These are phyloP conservation scores for Myocastor coypus DNA, from an alignment of 2,113 vertebrate species.

Conservation along the genomic window DNA sequence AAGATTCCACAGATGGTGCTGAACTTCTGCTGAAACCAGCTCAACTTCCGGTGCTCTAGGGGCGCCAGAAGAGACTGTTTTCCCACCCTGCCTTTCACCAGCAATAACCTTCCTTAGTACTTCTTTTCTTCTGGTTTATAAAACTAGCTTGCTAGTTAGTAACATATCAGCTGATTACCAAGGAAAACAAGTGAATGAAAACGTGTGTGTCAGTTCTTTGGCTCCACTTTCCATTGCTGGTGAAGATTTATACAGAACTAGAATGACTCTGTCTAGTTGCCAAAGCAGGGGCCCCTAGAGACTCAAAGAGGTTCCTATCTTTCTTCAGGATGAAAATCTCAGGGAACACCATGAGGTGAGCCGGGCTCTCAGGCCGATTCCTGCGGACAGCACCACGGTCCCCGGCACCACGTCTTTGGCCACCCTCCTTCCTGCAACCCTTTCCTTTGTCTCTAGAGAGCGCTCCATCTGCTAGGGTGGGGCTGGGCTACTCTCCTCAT, in stretches of 20 bases:
- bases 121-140: conserved; percentile 26
- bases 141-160: conserved; percentile 22
- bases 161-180: background rate
- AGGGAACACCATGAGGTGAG: accelerated
- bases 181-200: conserved; percentile 60
- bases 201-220: background rate
- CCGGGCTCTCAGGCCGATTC: background rate
- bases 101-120: background rate
- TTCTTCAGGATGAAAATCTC: background rate
- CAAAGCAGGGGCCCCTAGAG: background rate
- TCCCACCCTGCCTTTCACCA: background rate
- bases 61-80: background rate
- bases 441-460: conserved; percentile 62
- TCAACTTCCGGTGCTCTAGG: background rate
- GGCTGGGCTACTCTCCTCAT: background rate
- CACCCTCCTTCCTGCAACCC: conserved; percentile 8
- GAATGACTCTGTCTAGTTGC: background rate
- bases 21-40: background rate
- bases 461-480: conserved; percentile 55
- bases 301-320: background rate
- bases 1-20: background rate
- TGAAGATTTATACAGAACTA: background rate
- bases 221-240: conserved; percentile 1
- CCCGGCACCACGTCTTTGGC: background rate
- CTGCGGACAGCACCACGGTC: background rate